A percentile compares a stretch with the other conserved stretches of the same genome.
Conservation (phyloP, 2,113 vertebrate species). For the Oenanthe oenanthe region DNA sequence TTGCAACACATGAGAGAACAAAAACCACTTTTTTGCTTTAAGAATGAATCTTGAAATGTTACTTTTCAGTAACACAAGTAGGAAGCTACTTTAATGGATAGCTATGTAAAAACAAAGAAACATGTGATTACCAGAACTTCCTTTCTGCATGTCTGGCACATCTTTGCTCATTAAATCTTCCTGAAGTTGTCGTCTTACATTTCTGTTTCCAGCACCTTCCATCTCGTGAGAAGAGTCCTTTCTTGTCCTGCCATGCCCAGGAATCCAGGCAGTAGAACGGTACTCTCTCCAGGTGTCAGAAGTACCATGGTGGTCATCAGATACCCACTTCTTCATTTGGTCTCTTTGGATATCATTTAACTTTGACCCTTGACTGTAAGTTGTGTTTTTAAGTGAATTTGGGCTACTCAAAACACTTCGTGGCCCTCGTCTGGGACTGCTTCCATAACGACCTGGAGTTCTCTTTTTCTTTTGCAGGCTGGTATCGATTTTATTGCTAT, state of each 20-base stretch:
- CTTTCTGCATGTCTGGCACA: constrained; percentile 54
- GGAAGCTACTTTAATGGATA: background rate
- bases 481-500: constrained; percentile 76
- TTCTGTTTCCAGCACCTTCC: constrained; percentile 68
- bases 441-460: constrained; percentile 66
- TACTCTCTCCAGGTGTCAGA: constrained; percentile 83
- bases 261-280: constrained; percentile 50
- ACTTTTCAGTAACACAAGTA: background rate
- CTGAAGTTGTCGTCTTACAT: constrained; percentile 60
- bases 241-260: constrained; percentile 66
- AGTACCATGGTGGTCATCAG: constrained; percentile 72
- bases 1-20: background rate
- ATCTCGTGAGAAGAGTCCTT: constrained; percentile 73
- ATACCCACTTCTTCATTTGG: constrained; percentile 75
- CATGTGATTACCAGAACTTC: constrained; percentile 70
- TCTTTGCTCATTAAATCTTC: constrained; percentile 71
- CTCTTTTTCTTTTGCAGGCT: constrained; percentile 75
- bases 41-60: background rate
- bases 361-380: constrained; percentile 72
- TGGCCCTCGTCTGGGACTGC: constrained; percentile 78
- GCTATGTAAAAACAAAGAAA: background rate
- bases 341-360: constrained; percentile 79
- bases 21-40: background rate
- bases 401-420: constrained; percentile 72
- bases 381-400: constrained; percentile 73